These are phyloP conservation scores for Drosophila saltans DNA, from an alignment of 1,140 invertebrate species.

Conservation along the genomic window DNA sequence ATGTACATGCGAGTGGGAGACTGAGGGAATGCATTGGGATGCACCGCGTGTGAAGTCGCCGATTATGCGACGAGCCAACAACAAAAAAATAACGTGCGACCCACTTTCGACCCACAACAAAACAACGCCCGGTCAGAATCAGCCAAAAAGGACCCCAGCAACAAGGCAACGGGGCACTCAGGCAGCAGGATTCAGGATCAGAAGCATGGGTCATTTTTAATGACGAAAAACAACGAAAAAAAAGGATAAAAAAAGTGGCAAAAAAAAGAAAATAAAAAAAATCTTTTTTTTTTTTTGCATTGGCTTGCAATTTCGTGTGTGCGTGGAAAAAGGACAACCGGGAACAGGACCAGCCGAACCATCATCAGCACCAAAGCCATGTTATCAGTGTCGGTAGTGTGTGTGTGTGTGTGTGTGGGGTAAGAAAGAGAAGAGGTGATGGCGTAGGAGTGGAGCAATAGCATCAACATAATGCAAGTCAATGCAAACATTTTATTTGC, in stretches of 20 bases:
- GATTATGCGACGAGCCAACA: slow-evolving; percentile 72
- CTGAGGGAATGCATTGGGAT: slow-evolving; percentile 2
- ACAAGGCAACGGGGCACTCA: background rate
- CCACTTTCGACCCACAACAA: slow-evolving; percentile 77
- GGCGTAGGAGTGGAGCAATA: background rate
- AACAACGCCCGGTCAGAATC: slow-evolving; percentile 25
- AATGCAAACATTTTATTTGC: slow-evolving; percentile 83
- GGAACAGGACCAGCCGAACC: slow-evolving; percentile 26
- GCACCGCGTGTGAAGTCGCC: slow-evolving; percentile 69
- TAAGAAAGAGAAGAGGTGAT: background rate
- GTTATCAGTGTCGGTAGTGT: background rate
- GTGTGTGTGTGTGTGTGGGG: background rate
- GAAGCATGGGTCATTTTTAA: slow-evolving; percentile 67
- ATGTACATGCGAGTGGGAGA: too few species aligned
- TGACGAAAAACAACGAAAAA: slow-evolving; percentile 62
- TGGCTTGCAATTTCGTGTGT: slow-evolving; percentile 18
- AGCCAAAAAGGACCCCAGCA: background rate
- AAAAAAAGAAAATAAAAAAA: slow-evolving; percentile 23
- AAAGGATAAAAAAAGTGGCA: slow-evolving; percentile 1
- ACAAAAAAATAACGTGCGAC: slow-evolving; percentile 59
- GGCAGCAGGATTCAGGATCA: slow-evolving; percentile 15
- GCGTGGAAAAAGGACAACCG: slow-evolving; percentile 45
- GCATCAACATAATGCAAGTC: slow-evolving; percentile 79
- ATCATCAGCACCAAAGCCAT: slow-evolving; percentile 9
- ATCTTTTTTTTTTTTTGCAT: slow-evolving; percentile 19